phyloP scores from a whole-genome alignment of 2,888 invertebrate genomes.

The Subacronicta megacephala region DNA sequence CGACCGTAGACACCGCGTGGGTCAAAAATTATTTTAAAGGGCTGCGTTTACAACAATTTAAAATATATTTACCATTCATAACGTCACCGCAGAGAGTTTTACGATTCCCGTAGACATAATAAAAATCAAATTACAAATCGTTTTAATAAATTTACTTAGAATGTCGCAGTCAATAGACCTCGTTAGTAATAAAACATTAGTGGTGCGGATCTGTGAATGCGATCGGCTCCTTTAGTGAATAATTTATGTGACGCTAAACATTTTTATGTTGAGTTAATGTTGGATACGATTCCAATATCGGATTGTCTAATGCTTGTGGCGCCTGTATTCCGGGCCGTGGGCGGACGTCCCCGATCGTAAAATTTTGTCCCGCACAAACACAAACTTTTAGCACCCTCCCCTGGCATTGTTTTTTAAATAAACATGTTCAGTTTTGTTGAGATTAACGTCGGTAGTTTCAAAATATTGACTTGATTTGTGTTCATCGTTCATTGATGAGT shows the following conservation, averaged over 20 bases:
- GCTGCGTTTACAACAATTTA: constrained; percentile 86
- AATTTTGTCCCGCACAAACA: constrained; percentile 84
- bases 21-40: constrained; percentile 76
- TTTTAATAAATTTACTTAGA: constrained; percentile 70
- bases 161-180: constrained; percentile 75
- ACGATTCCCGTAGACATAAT: constrained; percentile 72
- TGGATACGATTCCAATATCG: constrained; percentile 82
- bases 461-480: constrained; percentile 73
- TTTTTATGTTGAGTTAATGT: constrained; percentile 87
- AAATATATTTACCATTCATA: constrained; percentile 79
- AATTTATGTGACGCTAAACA: constrained; percentile 87
- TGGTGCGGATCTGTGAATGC: constrained; percentile 78
- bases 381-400: constrained; percentile 80
- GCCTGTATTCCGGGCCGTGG: constrained; percentile 79
- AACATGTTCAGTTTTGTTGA: constrained; percentile 79
- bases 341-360: constrained; percentile 82
- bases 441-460: constrained; percentile 75
- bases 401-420: constrained; percentile 81
- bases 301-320: constrained; percentile 85
- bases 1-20: constrained; percentile 69
- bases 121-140: constrained; percentile 67
- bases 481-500: constrained; percentile 36
- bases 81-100: constrained; percentile 73
- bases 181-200: constrained; percentile 84
- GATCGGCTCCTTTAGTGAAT: constrained; percentile 83